A percentile compares a stretch with the other conserved stretches of the same genome.
These are phyloP conservation scores for Macroglossus sobrinus DNA, from an alignment of 2,113 vertebrate genomes.

Conservation along the genomic window DNA sequence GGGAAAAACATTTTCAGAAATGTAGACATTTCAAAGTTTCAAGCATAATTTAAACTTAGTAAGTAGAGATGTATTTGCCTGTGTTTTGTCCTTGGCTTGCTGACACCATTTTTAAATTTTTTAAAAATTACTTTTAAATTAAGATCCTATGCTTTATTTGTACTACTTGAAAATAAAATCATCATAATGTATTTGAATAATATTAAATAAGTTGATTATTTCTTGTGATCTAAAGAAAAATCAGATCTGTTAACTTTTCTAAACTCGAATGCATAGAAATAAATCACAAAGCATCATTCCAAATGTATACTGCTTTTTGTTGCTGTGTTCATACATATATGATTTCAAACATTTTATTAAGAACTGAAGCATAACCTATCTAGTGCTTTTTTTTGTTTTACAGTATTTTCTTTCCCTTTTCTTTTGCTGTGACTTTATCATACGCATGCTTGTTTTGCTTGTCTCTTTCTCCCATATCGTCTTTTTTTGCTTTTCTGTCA, in stretches of 20 bases:
- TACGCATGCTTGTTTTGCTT: slow-evolving; percentile 86
- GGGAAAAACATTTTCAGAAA: background rate
- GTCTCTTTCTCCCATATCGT: slow-evolving; percentile 63
- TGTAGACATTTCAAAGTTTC: background rate
- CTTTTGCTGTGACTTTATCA: slow-evolving; percentile 69
- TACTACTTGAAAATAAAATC: slow-evolving; percentile 70
- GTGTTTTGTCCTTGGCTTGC: slow-evolving; percentile 33
- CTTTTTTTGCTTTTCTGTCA: slow-evolving; percentile 62
- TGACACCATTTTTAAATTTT: slow-evolving; percentile 29
- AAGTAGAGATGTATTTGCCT: slow-evolving; percentile 52
- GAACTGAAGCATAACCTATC: slow-evolving; percentile 36
- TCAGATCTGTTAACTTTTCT: background rate
- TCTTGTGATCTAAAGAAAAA: slow-evolving; percentile 20
- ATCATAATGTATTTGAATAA: slow-evolving; percentile 48
- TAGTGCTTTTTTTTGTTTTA: slow-evolving; percentile 41
- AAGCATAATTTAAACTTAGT: slow-evolving; percentile 40
- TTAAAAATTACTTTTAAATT: slow-evolving; percentile 42
- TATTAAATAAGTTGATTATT: slow-evolving; percentile 7
- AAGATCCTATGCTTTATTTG: slow-evolving; percentile 56
- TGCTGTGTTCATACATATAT: slow-evolving; percentile 31
- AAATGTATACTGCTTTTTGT: slow-evolving; percentile 54
- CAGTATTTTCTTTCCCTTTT: slow-evolving; percentile 49
- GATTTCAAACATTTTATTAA: slow-evolving; percentile 30
- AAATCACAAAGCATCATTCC: slow-evolving; percentile 57
- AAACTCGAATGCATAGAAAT: slow-evolving; percentile 32